Percentiles rank a stretch among this genome's conserved stretches.
phyloP scores from a whole-genome alignment of 2,113 vertebrate genomes.

The Misgurnus mizolepis region DNA sequence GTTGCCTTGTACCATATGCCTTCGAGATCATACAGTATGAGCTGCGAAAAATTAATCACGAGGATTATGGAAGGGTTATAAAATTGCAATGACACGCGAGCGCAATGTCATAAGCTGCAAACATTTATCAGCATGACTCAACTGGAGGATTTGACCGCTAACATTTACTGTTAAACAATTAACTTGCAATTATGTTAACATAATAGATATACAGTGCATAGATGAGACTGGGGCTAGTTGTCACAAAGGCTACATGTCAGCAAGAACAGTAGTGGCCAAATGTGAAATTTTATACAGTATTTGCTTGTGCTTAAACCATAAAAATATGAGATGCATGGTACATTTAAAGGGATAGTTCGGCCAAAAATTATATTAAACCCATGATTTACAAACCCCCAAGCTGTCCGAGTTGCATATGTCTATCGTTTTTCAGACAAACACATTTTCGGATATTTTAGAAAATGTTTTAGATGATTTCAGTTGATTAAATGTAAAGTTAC shows the following conservation, averaged over 20 bases:
- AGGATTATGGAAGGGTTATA: constrained; percentile 4
- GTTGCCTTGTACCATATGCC: neutral
- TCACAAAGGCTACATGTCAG: too few species aligned
- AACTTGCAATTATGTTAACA: neutral
- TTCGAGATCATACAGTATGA: neutral
- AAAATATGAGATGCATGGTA: too few species aligned
- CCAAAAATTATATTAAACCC: too few species aligned
- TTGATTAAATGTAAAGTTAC: too few species aligned
- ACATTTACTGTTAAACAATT: neutral
- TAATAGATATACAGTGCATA: neutral
- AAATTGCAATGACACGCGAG: neutral
- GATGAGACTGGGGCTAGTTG: neutral
- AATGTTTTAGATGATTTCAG: too few species aligned
- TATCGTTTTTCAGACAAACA: too few species aligned
- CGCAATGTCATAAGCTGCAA: neutral
- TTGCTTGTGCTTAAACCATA: too few species aligned
- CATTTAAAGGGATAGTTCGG: too few species aligned
- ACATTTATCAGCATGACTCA: constrained; percentile 1
- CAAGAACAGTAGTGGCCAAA: neutral
- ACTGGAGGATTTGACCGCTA: neutral
- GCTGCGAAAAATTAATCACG: constrained; percentile 18
- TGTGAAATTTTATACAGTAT: too few species aligned
- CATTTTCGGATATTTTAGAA: too few species aligned
- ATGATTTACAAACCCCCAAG: too few species aligned
- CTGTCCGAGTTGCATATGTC: too few species aligned